Evolutionary conservation across 2,797 vertebrate genomes (phyloP).

Genomic region (Cercopithecus diana): DNA sequence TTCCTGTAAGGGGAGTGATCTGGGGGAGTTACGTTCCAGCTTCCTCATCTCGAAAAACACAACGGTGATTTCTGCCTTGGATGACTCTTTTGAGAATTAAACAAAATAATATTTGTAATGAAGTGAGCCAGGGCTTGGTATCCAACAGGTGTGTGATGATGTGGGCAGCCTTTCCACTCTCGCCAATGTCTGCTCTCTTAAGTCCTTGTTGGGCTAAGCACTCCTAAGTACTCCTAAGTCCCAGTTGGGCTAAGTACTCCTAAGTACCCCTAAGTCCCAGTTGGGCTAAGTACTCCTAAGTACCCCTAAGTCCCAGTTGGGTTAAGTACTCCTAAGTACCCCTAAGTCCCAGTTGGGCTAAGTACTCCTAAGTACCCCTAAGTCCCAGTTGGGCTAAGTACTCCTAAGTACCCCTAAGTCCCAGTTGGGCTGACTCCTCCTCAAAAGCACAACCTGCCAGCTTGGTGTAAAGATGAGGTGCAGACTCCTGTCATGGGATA

Average conservation of each 20-base stretch:
- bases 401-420: neutral
- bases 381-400: too few relatives aligned
- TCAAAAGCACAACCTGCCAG: neutral
- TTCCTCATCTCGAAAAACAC: neutral
- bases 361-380: too few relatives aligned
- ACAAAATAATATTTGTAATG: neutral
- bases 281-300: too few relatives aligned
- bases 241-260: too few relatives aligned
- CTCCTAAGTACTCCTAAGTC: too few relatives aligned
- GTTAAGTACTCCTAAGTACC: too few relatives aligned
- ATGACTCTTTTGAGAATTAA: neutral
- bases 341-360: neutral
- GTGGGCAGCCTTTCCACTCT: neutral
- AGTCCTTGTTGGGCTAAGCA: neutral
- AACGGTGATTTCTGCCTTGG: neutral
- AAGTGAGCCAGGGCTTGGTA: neutral
- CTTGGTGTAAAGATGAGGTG: neutral
- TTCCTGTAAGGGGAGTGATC: neutral
- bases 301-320: too few relatives aligned
- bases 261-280: too few relatives aligned
- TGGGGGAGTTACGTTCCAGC: neutral
- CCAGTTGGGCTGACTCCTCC: neutral
- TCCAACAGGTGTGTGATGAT: accelerated
- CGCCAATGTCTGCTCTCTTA: neutral
- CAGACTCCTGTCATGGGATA: accelerated